Evolutionary conservation across 1,140 invertebrate species (phyloP), one percentile per base, ranked within the genome.

Genomic region (Conus ventricosus): DNA sequence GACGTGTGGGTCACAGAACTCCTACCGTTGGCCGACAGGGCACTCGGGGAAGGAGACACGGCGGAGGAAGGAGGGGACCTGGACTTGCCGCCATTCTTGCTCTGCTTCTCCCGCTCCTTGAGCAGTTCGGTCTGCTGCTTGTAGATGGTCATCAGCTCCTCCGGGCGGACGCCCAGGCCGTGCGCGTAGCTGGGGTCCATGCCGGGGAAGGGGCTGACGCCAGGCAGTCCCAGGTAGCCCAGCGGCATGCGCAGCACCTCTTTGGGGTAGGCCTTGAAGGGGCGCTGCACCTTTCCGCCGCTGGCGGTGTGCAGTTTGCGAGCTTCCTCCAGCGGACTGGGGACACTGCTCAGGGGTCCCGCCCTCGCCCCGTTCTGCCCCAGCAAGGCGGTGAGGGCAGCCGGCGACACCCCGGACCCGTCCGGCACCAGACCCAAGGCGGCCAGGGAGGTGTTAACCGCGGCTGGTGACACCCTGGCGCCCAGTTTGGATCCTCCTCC

Each of bases 231-330:
- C 80, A 88, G 89, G 87, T 90, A 91, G n/a, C 94, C 94, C 0
- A 96, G 93, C 0, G 96, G 96, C 8, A 97, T 95, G 0, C 95
- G 94, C 0, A 97, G 90, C 0, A 97, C 96, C 92, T 97, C 96
- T 87, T 97, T 96, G 0, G 97, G 97, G 91, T 97, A 97, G 0
- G 97, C 97, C 94, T 97, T 94, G 88, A 97, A 97, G 4, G 96
- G 97, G 57, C 96, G 96, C 96, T 94, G 23, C 93, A 86, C 90
- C 96, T 96, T 87, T 15, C 82, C 90, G 82, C 87, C 83, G 71
- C 71, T 57, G 20, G 67, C 67, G 23, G 67, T 20, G n/a, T 57
- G 87, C 53, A 51, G 57, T 60, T 63, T 63, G 75, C 86, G 76
- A 53, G 86, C 85, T 76, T 87, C 55, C 10, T 63, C 53, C 51